Percentiles rank a stretch among this genome's conserved stretches.
Evolutionary conservation across 2,797 vertebrate genomes (phyloP).

Genomic region (Eulemur rubriventer): DNA sequence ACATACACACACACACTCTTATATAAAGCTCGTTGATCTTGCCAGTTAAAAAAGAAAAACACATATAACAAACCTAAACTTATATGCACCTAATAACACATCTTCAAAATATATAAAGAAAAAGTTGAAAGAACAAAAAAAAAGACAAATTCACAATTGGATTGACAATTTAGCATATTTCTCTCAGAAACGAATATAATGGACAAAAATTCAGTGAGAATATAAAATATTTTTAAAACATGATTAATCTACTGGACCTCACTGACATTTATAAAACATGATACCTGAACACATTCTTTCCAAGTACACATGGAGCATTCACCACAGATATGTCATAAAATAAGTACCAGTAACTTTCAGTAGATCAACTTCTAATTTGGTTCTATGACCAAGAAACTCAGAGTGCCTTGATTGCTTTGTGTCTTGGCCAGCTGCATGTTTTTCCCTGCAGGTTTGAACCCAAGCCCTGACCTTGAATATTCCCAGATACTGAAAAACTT

Average conservation of each 20-base stretch:
- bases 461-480: background rate
- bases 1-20: too few relatives aligned
- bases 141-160: background rate
- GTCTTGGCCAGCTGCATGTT: background rate
- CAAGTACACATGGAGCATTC: background rate
- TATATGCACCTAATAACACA: background rate
- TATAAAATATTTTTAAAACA: background rate
- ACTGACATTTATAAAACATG: background rate
- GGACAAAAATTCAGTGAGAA: background rate
- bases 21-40: too few relatives aligned
- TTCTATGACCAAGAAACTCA: background rate
- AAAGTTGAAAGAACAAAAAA: background rate
- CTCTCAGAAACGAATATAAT: background rate
- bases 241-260: background rate
- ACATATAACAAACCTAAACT: background rate
- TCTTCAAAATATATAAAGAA: background rate
- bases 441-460: background rate
- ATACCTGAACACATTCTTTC: background rate
- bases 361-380: background rate
- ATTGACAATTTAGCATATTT: background rate
- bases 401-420: background rate
- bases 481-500: background rate
- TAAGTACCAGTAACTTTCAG: background rate
- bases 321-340: background rate
- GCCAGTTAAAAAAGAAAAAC: too few relatives aligned